Evolutionary conservation across 2,888 invertebrate genomes (phyloP).

Genomic region (Smittia aterrima): DNA sequence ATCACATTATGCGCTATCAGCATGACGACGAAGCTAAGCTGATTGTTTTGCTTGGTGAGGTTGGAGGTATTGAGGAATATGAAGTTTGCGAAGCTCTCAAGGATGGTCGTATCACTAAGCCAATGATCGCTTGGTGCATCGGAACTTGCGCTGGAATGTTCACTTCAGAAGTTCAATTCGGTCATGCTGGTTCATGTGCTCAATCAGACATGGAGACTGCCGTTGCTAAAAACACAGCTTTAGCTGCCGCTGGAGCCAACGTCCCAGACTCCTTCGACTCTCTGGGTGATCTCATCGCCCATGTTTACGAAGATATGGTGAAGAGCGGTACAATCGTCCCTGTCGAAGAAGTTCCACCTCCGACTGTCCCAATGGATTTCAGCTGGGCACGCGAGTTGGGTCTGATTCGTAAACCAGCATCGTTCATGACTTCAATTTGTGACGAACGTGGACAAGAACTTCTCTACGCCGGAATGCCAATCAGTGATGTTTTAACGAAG

Average conservation of each 20-base stretch:
- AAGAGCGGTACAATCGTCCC: constrained; percentile 79
- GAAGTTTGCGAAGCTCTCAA: constrained; percentile 88
- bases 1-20: constrained; percentile 88
- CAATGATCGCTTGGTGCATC: constrained; percentile 98
- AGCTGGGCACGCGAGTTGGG: constrained; percentile 97
- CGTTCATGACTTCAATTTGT: constrained; percentile 99
- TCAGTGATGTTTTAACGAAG: constrained; percentile 83
- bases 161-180: constrained; percentile 91
- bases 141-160: constrained; percentile 89
- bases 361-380: constrained; percentile 99
- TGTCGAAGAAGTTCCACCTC: constrained; percentile 90
- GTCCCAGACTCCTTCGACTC: constrained; percentile 94
- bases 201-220: constrained; percentile 94
- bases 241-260: constrained; percentile 77
- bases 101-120: constrained; percentile 80
- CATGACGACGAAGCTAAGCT: constrained; percentile 83
- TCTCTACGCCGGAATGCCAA: constrained; percentile 92
- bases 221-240: constrained; percentile 81
- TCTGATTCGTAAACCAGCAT: constrained; percentile 96
- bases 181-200: constrained; percentile 98
- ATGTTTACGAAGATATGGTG: constrained; percentile 75
- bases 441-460: constrained; percentile 98
- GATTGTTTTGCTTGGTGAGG: constrained; percentile 93
- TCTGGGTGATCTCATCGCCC: constrained; percentile 74
- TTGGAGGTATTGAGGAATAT: constrained; percentile 98